Evolutionary conservation across 2,888 invertebrate species (phyloP).

Genomic region (Ctena decussata): DNA sequence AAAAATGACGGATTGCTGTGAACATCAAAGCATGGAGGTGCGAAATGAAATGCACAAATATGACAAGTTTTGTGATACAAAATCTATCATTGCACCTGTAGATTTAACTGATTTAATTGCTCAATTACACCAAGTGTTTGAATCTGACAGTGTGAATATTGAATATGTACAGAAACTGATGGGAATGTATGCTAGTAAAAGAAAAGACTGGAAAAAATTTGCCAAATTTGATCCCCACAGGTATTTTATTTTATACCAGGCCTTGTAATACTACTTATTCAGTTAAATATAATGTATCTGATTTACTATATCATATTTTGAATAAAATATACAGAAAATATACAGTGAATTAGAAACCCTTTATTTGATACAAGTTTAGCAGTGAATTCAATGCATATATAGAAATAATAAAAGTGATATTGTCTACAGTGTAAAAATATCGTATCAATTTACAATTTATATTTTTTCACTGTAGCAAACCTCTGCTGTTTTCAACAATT

Average conservation of each 20-base stretch:
- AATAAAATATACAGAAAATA: too few species aligned
- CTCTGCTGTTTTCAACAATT: too few species aligned
- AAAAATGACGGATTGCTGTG: neutral
- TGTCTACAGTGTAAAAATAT: too few species aligned
- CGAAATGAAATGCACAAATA: neutral
- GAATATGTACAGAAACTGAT: conserved; percentile 95
- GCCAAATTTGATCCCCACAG: conserved; percentile 97
- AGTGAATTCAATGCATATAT: too few species aligned
- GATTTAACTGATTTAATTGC: conserved; percentile 84
- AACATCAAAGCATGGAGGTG: neutral
- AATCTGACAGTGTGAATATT: conserved; percentile 94
- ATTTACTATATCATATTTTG: too few species aligned
- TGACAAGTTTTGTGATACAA: neutral
- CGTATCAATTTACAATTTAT: too few species aligned
- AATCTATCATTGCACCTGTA: conserved; percentile 67
- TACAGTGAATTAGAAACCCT: too few species aligned
- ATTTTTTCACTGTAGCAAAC: too few species aligned
- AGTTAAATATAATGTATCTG: too few species aligned
- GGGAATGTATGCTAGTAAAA: conserved; percentile 94
- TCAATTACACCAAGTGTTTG: conserved; percentile 93
- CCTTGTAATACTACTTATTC: too few species aligned
- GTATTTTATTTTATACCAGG: conserved; percentile 88
- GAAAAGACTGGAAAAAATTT: conserved; percentile 96
- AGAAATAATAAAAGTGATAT: too few species aligned
- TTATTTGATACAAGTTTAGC: too few species aligned